Conservation (phyloP, 2,113 vertebrate genomes). For the Aspidoscelis tigris region DNA sequence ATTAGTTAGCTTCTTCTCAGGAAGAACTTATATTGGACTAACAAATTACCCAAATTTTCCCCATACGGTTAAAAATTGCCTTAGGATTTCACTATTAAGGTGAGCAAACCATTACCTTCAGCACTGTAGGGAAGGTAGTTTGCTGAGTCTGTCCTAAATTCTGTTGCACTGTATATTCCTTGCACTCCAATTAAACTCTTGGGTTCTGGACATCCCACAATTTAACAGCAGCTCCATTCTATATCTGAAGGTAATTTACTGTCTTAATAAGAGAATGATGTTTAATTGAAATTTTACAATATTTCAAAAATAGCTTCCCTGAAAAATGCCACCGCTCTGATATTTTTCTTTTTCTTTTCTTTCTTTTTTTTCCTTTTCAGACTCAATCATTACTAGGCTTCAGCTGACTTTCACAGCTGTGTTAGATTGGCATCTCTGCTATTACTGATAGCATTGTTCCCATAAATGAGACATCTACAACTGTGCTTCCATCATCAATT, state of each 20-base stretch:
- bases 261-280: background rate
- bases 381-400: background rate
- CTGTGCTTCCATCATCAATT: conserved; percentile 25
- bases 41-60: too few relatives aligned
- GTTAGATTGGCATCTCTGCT: background rate
- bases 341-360: background rate
- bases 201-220: background rate
- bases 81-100: background rate
- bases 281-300: conserved; percentile 5
- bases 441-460: background rate
- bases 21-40: background rate
- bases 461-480: conserved; percentile 19
- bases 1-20: too few relatives aligned
- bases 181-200: background rate
- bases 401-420: background rate
- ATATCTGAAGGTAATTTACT: background rate
- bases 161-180: background rate
- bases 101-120: background rate
- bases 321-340: background rate
- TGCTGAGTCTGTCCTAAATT: background rate
- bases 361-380: background rate
- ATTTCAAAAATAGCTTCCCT: background rate
- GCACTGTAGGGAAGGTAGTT: background rate
- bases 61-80: background rate
- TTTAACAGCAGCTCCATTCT: background rate